phyloP scores from a whole-genome alignment of 2,113 vertebrate genomes.

The Nyctibius bracteatus region DNA sequence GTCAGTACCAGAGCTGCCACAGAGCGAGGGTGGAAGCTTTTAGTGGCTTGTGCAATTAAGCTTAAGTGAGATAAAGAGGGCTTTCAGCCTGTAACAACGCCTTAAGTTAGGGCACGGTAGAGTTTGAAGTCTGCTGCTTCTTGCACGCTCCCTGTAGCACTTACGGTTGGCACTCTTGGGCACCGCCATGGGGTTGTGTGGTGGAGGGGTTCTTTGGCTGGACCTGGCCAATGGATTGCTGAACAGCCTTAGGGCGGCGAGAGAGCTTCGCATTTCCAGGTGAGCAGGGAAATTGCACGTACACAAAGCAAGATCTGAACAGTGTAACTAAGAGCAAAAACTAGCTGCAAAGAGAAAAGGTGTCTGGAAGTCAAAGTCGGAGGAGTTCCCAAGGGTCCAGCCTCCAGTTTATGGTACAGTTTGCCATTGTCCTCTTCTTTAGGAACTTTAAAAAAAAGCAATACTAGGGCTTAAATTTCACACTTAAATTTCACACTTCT shows the following conservation, averaged over 20 bases:
- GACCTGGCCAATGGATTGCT: background rate
- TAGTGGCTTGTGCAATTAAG: background rate
- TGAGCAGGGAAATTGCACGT: background rate
- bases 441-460: background rate
- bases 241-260: background rate
- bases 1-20: background rate
- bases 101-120: background rate
- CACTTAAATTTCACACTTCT: background rate
- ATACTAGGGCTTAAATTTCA: background rate
- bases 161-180: fast-evolving
- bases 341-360: background rate
- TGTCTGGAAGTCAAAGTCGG: background rate
- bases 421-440: background rate
- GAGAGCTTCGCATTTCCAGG: background rate
- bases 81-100: background rate
- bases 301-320: background rate
- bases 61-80: background rate
- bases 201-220: background rate
- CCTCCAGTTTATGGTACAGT: background rate
- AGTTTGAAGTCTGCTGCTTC: background rate
- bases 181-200: background rate
- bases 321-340: background rate
- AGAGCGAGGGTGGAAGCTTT: background rate
- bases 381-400: background rate
- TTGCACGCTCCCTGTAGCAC: fast-evolving